Evolutionary conservation across 2,888 invertebrate genomes (phyloP).

Genomic region (Aromia moschata): DNA sequence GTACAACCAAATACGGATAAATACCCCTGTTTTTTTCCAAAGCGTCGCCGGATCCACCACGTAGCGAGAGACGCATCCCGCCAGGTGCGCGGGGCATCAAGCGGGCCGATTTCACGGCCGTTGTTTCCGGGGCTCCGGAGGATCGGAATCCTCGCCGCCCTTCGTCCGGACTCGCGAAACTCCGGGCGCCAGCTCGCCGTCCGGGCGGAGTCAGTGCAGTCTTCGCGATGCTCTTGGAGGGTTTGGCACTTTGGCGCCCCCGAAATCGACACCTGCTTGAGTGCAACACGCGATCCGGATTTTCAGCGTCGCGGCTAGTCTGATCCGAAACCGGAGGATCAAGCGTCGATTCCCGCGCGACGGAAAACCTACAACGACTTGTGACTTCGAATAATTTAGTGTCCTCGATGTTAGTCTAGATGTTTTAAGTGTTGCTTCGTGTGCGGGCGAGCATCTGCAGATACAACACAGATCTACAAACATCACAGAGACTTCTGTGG

Average conservation of each 20-base stretch:
- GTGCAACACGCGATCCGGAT: slow-evolving; percentile 42
- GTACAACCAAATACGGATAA: no score
- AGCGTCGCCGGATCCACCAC: no score
- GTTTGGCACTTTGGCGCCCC: slow-evolving; percentile 48
- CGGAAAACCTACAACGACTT: slow-evolving; percentile 37
- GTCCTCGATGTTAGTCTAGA: slow-evolving; percentile 24
- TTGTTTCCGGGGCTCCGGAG: slow-evolving; percentile 48
- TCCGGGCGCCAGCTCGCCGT: slow-evolving; percentile 50
- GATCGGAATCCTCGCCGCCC: slow-evolving; percentile 39
- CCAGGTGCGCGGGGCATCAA: slow-evolving; percentile 30
- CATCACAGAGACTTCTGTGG: slow-evolving; percentile 16
- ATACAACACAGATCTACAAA: no score
- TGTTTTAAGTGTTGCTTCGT: slow-evolving; percentile 16
- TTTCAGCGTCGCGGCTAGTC: no score
- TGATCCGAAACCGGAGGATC: slow-evolving; percentile 15
- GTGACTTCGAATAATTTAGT: slow-evolving; percentile 28
- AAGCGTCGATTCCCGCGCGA: slow-evolving; percentile 38
- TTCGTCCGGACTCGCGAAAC: slow-evolving; percentile 41
- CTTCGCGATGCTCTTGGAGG: slow-evolving; percentile 49
- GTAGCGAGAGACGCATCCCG: no score
- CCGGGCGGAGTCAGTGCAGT: slow-evolving; percentile 61
- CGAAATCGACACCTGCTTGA: slow-evolving; percentile 54
- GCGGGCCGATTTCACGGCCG: slow-evolving; percentile 46
- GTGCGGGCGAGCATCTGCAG: slow-evolving; percentile 14
- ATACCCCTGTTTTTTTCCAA: no score